These are phyloP conservation scores for Cardinalis cardinalis DNA, from an alignment of 2,113 vertebrate genomes.

Conservation along the genomic window DNA sequence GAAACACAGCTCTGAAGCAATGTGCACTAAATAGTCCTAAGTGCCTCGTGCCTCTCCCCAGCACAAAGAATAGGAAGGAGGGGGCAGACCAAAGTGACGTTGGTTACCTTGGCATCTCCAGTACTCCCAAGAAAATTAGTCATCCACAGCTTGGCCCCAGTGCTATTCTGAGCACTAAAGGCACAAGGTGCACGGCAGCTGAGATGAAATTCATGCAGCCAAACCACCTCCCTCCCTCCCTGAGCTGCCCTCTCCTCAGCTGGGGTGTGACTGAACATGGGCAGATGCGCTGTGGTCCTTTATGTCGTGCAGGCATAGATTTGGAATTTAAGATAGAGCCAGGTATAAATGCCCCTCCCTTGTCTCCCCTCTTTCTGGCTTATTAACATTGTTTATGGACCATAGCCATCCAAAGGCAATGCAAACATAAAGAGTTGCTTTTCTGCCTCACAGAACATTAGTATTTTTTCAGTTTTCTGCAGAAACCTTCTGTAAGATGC, in stretches of 20 bases:
- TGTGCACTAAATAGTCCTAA: rapidly evolving
- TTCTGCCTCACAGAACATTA: background rate
- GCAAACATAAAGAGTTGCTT: background rate
- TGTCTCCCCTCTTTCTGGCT: background rate
- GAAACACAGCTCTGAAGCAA: background rate
- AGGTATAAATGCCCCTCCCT: rapidly evolving
- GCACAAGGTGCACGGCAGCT: background rate
- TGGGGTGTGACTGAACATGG: background rate
- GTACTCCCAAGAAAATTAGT: background rate
- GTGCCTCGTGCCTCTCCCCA: background rate
- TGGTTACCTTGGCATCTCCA: background rate
- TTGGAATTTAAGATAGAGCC: background rate
- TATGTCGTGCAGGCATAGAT: rapidly evolving
- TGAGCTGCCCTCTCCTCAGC: background rate
- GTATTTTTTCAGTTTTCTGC: background rate
- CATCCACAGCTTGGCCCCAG: background rate
- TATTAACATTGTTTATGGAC: rapidly evolving
- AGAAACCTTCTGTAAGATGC: background rate
- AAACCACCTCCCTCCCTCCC: background rate
- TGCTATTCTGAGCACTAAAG: background rate
- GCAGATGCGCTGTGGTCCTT: rapidly evolving
- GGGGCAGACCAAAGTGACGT: background rate
- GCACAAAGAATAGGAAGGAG: background rate
- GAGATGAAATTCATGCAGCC: background rate
- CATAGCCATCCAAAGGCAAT: background rate